These are phyloP conservation scores for Alsophila aescularia DNA, from an alignment of 2,888 invertebrate species.

Conservation along the genomic window DNA sequence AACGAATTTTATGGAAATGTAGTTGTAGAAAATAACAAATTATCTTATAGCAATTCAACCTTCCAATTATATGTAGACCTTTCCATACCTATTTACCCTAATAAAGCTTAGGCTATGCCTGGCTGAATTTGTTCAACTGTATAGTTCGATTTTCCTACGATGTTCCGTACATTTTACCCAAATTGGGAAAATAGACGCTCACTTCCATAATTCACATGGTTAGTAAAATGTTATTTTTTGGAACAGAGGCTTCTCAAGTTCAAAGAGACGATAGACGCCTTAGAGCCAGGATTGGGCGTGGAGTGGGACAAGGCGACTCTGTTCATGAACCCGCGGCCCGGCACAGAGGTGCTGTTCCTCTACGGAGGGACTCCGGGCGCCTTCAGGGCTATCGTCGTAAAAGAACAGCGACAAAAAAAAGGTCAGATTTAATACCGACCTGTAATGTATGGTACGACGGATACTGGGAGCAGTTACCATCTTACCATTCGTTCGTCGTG, in stretches of 20 bases:
- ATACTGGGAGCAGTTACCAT: no score
- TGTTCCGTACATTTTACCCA: not conserved
- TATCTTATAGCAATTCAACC: no score
- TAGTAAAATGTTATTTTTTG: slow-evolving; percentile 1
- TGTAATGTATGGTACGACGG: not conserved
- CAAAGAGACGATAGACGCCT: slow-evolving; percentile 50
- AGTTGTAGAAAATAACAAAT: no score
- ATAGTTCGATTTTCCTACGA: not conserved
- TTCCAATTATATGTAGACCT: not conserved
- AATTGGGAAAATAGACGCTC: no score
- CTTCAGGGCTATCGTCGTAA: slow-evolving; percentile 63
- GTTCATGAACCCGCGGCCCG: slow-evolving; percentile 68
- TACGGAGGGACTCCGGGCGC: slow-evolving; percentile 60
- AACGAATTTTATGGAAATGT: no score
- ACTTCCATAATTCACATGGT: no score
- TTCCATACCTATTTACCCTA: slow-evolving; percentile 19
- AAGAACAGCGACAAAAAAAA: slow-evolving; percentile 62
- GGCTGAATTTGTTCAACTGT: slow-evolving; percentile 15
- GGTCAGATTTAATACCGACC: slow-evolving; percentile 27
- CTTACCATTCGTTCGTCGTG: no score
- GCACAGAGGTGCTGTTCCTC: slow-evolving; percentile 59
- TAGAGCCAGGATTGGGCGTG: slow-evolving; percentile 48
- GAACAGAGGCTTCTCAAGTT: slow-evolving; percentile 57
- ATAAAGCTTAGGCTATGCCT: slow-evolving; percentile 21
- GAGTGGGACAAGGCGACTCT: slow-evolving; percentile 65